phyloP scores from a whole-genome alignment of 2,797 vertebrate genomes.

The Sternotherus odoratus region DNA sequence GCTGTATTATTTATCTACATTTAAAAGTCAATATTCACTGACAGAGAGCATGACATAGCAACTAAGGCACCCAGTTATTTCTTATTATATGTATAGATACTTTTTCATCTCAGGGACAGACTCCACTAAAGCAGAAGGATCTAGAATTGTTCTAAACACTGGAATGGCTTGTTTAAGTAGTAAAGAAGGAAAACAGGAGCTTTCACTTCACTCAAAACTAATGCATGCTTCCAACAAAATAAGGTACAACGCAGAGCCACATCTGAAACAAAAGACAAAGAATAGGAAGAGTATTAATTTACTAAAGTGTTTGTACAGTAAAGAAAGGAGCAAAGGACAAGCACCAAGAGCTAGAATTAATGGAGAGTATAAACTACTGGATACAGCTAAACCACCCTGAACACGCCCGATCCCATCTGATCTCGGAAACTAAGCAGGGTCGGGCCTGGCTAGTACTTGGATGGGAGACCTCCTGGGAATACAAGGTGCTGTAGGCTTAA shows the following conservation, averaged over 20 bases:
- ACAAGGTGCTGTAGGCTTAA: no score
- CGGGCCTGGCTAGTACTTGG: no score
- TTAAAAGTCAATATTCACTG: not conserved
- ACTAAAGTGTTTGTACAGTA: not conserved
- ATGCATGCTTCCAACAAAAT: not conserved
- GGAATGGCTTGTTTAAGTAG: not conserved
- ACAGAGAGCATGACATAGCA: not conserved
- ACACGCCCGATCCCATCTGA: no score
- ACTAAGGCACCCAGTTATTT: not conserved
- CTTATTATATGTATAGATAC: not conserved
- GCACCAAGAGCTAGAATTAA: not conserved
- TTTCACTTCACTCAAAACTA: not conserved
- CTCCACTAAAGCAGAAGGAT: not conserved
- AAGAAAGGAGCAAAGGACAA: not conserved
- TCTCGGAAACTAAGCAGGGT: no score
- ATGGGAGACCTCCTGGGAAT: no score
- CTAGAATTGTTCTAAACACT: not conserved
- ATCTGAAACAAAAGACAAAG: not conserved
- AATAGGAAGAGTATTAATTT: not conserved
- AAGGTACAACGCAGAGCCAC: not conserved
- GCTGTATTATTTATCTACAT: not conserved
- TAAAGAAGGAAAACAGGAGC: not conserved
- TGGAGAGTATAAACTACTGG: not conserved
- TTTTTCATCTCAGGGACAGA: not conserved
- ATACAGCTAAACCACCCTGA: no score